Base-by-base conservation (phyloP, 2,888 invertebrate species). In the Pseudanteris insignis region DNA sequence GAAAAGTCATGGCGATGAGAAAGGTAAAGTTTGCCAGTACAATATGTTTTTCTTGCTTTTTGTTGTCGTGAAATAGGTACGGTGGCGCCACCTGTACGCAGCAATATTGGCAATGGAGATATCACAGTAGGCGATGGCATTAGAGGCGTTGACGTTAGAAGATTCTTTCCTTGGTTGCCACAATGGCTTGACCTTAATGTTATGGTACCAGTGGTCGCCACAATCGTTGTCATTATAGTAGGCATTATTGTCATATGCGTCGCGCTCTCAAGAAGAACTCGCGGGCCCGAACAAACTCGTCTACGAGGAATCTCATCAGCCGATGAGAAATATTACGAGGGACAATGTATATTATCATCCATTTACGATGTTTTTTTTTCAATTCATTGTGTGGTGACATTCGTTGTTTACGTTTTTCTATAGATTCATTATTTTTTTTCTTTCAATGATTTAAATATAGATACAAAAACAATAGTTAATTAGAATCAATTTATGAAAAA, bases 211-310 rank as follows among this genome's bases (percentile, higher is more conserved):
- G 89, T 94, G 66, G 87, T 92, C 72, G 94, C 94, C 30, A 94
- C 94, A 15, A 85, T 94, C 61, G 90, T 96, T 70, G 94, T 96
- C 67, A 89, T 94, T 78, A 86, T 94, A 72, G 92, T 94, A 70
- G 94, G 94, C 64, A 88, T 94, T 73, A 88, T 93, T 73, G 94
- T 96, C 75, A 90, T 94, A 80, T 94, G 94, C 81, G 89, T 94
- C 72, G 93, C 93, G 25, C 84, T 94, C 44, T 90, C 92, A 43
- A 85, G 93, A 76, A 85, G 92, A 80, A 84, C 84, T 67, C 83
- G 86, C 65, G 86, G 86, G 67, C 86, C 86, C 46, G 85, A 85
- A 69, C 86, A 86, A 74, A 86, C 86, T 18, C 87, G 92, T 77
- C 89, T 93, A 80, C 86, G 91, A 81, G 93, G 93, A 86, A 79